Evolutionary conservation across 1,140 invertebrate species (phyloP).

Genomic region (Achatina immaculata): DNA sequence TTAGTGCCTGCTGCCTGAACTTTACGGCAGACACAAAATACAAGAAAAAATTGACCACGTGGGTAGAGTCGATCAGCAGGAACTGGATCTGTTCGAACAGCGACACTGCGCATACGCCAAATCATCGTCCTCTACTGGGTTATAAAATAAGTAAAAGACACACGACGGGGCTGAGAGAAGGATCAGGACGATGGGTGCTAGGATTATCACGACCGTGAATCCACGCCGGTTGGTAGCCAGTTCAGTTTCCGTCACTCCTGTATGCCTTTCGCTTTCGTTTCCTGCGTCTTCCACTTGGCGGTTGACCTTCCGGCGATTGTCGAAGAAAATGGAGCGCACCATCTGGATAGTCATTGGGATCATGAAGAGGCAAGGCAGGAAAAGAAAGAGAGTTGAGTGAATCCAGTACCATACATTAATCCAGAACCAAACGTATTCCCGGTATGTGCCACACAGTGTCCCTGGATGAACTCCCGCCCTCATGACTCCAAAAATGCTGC

Average conservation of each 20-base stretch:
- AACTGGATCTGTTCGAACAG: conserved; percentile 46
- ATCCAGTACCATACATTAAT: conserved; percentile 54
- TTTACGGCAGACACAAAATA: conserved; percentile 56
- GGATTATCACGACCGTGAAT: conserved; percentile 56
- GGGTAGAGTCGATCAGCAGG: conserved; percentile 51
- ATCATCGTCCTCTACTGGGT: conserved; percentile 39
- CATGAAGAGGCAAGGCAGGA: conserved; percentile 51
- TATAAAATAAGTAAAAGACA: conserved; percentile 37
- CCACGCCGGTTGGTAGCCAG: conserved; percentile 44
- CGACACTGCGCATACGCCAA: neutral
- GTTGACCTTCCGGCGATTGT: neutral
- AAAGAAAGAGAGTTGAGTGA: conserved; percentile 48
- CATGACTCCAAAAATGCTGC: conserved; percentile 46
- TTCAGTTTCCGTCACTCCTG: conserved; percentile 35
- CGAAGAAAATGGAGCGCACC: conserved; percentile 37
- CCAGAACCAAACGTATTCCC: conserved; percentile 39
- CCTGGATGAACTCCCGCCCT: conserved; percentile 32
- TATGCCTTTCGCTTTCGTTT: neutral
- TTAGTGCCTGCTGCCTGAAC: conserved; percentile 46
- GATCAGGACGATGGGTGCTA: conserved; percentile 49
- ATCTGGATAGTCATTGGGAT: conserved; percentile 53
- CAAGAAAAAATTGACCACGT: conserved; percentile 60
- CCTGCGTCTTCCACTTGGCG: conserved; percentile 16
- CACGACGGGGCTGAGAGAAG: conserved; percentile 56
- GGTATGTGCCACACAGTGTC: conserved; percentile 36